Percentiles rank a stretch among this genome's conserved stretches.
These are phyloP conservation scores for Gibbula magus DNA, from an alignment of 2,888 invertebrate genomes.

Conservation along the genomic window DNA sequence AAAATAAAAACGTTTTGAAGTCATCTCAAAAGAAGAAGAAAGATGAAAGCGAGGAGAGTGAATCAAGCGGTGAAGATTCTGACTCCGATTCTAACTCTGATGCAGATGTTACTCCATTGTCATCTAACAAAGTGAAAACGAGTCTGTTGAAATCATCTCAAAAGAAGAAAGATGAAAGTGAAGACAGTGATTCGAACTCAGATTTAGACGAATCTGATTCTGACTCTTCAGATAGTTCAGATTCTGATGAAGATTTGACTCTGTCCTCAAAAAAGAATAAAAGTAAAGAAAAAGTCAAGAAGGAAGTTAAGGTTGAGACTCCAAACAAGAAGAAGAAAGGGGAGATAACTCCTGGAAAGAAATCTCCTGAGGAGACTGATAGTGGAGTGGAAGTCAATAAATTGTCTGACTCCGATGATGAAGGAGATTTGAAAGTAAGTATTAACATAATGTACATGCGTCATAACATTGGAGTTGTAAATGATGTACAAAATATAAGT, in stretches of 20 bases:
- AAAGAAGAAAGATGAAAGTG: too few species aligned
- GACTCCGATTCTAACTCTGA: background rate
- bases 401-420: slow-evolving; percentile 29
- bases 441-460: too few species aligned
- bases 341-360: slow-evolving; percentile 30
- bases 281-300: background rate
- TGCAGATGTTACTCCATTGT: background rate
- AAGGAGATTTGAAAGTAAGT: background rate
- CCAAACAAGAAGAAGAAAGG: slow-evolving; percentile 35
- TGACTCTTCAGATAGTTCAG: background rate
- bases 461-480: too few species aligned
- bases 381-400: slow-evolving; percentile 35
- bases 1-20: background rate
- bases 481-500: too few species aligned
- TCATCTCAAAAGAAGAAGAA: too few species aligned
- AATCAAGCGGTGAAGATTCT: background rate
- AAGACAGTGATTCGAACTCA: too few species aligned
- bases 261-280: background rate
- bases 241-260: background rate
- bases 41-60: background rate
- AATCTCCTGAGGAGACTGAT: slow-evolving; percentile 31
- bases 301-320: background rate
- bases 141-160: background rate
- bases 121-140: background rate
- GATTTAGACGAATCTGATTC: background rate